Evolutionary conservation across 2,797 vertebrate species (phyloP).

Genomic region (Anableps anableps): DNA sequence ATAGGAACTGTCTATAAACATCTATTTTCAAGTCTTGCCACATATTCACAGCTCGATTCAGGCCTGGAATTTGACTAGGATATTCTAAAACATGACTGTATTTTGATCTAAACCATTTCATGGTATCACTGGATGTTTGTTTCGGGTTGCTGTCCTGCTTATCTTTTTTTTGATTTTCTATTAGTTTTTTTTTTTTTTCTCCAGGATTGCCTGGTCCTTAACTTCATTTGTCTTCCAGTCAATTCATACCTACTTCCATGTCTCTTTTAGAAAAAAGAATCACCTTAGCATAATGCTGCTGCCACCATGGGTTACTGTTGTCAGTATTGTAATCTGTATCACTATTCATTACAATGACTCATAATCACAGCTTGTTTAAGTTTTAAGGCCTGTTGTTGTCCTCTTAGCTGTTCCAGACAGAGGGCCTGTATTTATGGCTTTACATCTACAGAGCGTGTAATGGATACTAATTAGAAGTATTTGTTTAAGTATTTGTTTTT

Average conservation of each 20-base stretch:
- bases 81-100: not conserved
- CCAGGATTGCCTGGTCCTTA: not conserved
- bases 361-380: conserved; percentile 33
- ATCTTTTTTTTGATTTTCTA: not conserved
- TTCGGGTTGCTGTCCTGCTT: not conserved
- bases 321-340: conserved; percentile 25
- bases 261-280: not conserved
- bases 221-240: not conserved
- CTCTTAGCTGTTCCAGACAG: conserved; percentile 62
- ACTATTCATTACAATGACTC: conserved; percentile 38
- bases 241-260: not conserved
- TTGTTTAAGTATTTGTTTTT: conserved; percentile 6
- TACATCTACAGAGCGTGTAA: conserved; percentile 21
- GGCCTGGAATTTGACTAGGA: not conserved
- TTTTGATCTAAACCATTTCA: not conserved
- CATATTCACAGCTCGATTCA: not conserved
- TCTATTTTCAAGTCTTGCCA: not conserved
- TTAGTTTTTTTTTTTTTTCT: not conserved
- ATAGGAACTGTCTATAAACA: too few species aligned
- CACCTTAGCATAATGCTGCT: not conserved
- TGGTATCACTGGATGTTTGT: not conserved
- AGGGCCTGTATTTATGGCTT: conserved; percentile 45
- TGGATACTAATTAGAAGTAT: not conserved
- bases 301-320: not conserved
- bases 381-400: conserved; percentile 9